These are phyloP conservation scores for Urocyon cinereoargenteus DNA, from an alignment of 2,797 vertebrate genomes.

Conservation along the genomic window DNA sequence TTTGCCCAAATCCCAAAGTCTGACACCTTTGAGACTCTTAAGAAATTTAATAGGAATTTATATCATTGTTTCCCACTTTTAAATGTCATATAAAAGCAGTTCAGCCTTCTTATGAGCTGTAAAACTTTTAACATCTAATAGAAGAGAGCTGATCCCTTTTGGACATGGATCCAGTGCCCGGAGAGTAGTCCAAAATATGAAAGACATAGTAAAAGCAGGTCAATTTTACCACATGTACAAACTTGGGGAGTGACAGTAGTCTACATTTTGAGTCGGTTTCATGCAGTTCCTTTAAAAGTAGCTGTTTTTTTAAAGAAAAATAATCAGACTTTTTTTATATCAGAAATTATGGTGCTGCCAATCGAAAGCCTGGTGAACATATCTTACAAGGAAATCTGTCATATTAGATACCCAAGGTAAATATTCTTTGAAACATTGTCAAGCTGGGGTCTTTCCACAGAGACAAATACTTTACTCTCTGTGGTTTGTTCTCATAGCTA, in stretches of 20 bases:
- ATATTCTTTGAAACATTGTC: slow-evolving; percentile 15
- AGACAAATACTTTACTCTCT: not conserved
- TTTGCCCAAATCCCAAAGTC: slow-evolving; percentile 22
- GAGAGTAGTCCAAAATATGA: not conserved
- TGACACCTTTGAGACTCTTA: not conserved
- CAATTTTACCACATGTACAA: rapidly evolving
- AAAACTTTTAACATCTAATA: not conserved
- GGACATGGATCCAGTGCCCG: not conserved
- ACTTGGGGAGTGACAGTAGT: not conserved
- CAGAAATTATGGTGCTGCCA: not conserved
- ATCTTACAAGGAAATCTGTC: slow-evolving; percentile 22
- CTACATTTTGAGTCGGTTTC: not conserved
- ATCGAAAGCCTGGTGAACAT: not conserved
- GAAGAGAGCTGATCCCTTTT: not conserved
- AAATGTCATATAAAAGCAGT: not conserved
- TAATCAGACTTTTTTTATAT: not conserved
- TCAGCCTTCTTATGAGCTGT: not conserved
- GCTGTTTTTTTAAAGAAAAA: not conserved
- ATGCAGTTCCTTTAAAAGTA: slow-evolving; percentile 17
- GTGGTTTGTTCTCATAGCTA: not conserved
- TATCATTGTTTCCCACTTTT: slow-evolving; percentile 8
- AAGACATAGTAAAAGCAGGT: not conserved
- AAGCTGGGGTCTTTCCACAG: not conserved
- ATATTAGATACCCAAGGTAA: not conserved
- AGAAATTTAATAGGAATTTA: slow-evolving; percentile 31